Evolutionary conservation across 1,140 invertebrate genomes (phyloP).

Genomic region (Neuroterus valhalla): DNA sequence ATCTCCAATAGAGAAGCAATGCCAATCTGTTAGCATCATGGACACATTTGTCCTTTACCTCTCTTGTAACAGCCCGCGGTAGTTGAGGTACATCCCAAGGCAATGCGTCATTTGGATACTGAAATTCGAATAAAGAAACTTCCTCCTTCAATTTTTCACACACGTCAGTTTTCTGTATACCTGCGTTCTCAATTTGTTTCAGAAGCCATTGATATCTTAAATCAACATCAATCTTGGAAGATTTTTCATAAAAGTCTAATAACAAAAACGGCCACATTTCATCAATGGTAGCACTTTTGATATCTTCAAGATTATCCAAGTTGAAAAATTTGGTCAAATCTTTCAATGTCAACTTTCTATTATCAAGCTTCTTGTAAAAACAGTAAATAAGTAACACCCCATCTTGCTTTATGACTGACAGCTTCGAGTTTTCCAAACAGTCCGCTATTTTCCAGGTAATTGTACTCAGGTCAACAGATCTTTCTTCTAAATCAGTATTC

Average conservation of each 20-base stretch:
- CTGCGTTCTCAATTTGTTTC: constrained; percentile 10
- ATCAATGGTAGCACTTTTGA: constrained; percentile 36
- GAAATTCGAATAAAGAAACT: constrained; percentile 46
- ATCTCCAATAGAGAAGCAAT: constrained; percentile 51
- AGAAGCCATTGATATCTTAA: constrained; percentile 55
- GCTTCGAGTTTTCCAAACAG: constrained; percentile 51
- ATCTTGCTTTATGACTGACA: constrained; percentile 66
- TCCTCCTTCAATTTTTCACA: constrained; percentile 40
- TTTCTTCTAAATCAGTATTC: not conserved
- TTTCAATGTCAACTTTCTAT: not conserved
- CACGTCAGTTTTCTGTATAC: constrained; percentile 27
- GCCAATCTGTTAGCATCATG: constrained; percentile 57
- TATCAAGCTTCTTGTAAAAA: not conserved
- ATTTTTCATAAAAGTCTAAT: constrained; percentile 66
- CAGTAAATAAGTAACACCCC: constrained; percentile 59
- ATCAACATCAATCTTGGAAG: constrained; percentile 49
- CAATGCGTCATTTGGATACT: constrained; percentile 37
- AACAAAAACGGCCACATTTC: constrained; percentile 59
- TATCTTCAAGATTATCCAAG: not conserved
- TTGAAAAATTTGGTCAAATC: constrained; percentile 50
- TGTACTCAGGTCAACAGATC: constrained; percentile 44
- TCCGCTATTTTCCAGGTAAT: constrained; percentile 52
- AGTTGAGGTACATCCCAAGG: constrained; percentile 44
- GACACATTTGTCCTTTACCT: not conserved
- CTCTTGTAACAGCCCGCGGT: not conserved